phyloP scores from a whole-genome alignment of 2,888 invertebrate species.

The Chrysolina haemoptera region DNA sequence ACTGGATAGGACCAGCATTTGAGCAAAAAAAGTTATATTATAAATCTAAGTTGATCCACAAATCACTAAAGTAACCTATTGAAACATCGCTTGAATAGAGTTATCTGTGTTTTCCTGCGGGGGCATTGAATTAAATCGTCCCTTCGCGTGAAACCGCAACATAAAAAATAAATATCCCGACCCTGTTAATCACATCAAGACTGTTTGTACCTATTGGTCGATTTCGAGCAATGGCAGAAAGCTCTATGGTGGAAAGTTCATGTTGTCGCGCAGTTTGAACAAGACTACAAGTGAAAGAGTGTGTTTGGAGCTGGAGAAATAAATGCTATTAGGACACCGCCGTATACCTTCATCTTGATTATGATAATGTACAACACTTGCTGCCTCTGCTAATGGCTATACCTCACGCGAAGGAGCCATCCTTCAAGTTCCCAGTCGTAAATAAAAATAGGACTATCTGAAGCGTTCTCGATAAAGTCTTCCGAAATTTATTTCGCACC shows the following conservation, averaged over 20 bases:
- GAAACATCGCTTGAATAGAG: not conserved
- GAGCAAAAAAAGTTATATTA: no score
- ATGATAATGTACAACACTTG: slow-evolving; percentile 25
- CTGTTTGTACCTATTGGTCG: not conserved
- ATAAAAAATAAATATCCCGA: not conserved
- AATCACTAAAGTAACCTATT: no score
- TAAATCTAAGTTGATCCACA: no score
- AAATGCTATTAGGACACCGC: slow-evolving; percentile 11
- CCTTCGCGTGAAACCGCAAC: not conserved
- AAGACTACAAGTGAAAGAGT: not conserved
- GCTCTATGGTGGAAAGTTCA: not conserved
- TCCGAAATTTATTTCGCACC: not conserved
- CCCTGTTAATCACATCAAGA: not conserved
- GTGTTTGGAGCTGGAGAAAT: not conserved
- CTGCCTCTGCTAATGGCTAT: slow-evolving; percentile 11
- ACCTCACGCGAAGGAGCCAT: slow-evolving; percentile 9
- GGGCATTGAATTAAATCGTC: not conserved
- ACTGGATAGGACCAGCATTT: no score
- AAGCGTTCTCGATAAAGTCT: not conserved
- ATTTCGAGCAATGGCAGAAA: not conserved
- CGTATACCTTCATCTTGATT: slow-evolving; percentile 19
- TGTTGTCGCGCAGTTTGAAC: not conserved
- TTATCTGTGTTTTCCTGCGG: not conserved
- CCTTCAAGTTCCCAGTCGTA: not conserved
- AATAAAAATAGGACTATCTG: not conserved